These are phyloP conservation scores for Ganaspis brasiliensis DNA, from an alignment of 2,888 invertebrate species.

Conservation along the genomic window DNA sequence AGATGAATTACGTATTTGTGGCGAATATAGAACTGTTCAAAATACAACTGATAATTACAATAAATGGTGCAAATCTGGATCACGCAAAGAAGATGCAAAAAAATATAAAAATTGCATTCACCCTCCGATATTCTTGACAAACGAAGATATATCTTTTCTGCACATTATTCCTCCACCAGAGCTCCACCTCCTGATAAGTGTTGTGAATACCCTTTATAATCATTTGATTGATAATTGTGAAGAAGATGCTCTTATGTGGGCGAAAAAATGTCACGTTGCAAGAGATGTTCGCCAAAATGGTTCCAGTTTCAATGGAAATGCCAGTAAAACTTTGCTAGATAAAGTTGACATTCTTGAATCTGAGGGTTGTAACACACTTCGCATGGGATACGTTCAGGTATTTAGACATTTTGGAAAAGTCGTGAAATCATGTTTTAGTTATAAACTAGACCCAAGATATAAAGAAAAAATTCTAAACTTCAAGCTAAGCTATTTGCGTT, in stretches of 20 bases:
- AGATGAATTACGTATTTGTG: neutral
- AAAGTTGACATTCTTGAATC: constrained; percentile 33
- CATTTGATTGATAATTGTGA: constrained; percentile 19
- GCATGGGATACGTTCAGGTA: constrained; percentile 2
- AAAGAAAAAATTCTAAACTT: constrained; percentile 9
- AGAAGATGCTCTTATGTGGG: constrained; percentile 20
- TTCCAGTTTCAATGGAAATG: constrained; percentile 37
- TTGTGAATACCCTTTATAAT: neutral
- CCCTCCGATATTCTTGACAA: neutral
- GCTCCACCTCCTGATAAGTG: constrained; percentile 7
- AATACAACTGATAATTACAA: too few species aligned
- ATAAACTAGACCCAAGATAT: constrained; percentile 11
- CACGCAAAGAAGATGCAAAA: constrained; percentile 24
- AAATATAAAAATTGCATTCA: constrained; percentile 32
- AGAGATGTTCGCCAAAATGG: constrained; percentile 23
- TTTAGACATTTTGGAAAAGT: constrained; percentile 14
- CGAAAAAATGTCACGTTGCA: constrained; percentile 9
- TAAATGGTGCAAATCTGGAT: neutral
- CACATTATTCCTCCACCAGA: neutral
- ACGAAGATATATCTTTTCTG: constrained; percentile 11
- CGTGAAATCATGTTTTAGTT: constrained; percentile 31
- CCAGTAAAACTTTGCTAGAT: constrained; percentile 24
- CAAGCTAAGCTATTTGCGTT: constrained; percentile 21
- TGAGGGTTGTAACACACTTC: neutral
- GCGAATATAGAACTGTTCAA: constrained; percentile 11